Evolutionary conservation across 2,797 vertebrate species (phyloP), one percentile per base, ranked within the genome.

Genomic region (Channa striata): DNA sequence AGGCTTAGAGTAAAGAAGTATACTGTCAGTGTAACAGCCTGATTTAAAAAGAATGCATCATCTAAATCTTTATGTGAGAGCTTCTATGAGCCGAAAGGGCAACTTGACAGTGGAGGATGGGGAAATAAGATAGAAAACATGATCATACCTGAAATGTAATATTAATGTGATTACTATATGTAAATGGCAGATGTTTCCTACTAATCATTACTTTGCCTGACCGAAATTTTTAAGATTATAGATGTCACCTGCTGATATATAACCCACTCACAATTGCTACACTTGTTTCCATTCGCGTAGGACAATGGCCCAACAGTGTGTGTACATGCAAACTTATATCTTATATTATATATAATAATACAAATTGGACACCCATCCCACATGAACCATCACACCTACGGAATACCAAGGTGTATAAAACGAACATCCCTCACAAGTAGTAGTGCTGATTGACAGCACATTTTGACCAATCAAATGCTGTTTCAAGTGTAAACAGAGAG

Each of bases 391-490:
- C 8, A 23, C 0, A n/a, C n/a, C 46, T 33, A 36, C 47, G 39
- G 72, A 36, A 73, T 3, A 68, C 16, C 10, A 21, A n/a, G 47
- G 11, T 1, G 1, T 0, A 0, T 10, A 33, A 68, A 82, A 63
- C 50, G 36, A 78, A 37, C 73, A 14, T 7, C 1, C 44, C 25
- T 13, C 13, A 59, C 0, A 8, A 2, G 6, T 34, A 2, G 2
- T 4, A 0, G 1, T 0, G 0, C 0, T 54, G 89, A 82, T 59
- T 78, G 84, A 79, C 82, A 80, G 51, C 30, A 43, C 1, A 0
- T 0, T 0, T 0, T 0, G 14, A 5, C 91, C 87, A 92, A 88
- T 90, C 12, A 64, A 11, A 75, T 49, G 4, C 4, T 4, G 14
- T 1, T 17, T 8, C 0, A 48, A 14, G 46, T 36, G 40, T 68